phyloP scores from a whole-genome alignment of 2,113 vertebrate species.

The Tetrao urogallus region DNA sequence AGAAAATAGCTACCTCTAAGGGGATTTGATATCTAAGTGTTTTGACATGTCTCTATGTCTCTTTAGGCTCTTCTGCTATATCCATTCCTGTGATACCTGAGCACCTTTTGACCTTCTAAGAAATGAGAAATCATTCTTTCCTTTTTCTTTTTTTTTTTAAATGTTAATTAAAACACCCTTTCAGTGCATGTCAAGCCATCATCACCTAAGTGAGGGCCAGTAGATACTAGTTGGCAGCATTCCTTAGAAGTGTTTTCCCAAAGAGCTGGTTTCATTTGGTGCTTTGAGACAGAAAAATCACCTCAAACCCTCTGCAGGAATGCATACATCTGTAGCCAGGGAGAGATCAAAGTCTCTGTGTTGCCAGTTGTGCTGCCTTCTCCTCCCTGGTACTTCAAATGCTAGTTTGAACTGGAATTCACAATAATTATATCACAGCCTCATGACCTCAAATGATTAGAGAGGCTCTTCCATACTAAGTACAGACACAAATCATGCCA shows the following conservation, averaged over 20 bases:
- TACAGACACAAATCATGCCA: neutral
- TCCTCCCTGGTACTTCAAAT: neutral
- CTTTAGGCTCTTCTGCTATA: neutral
- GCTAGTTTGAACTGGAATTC: neutral
- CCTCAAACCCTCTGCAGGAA: neutral
- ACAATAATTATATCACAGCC: neutral
- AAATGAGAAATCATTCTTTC: constrained; percentile 26
- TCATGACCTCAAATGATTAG: neutral
- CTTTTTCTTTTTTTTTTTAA: neutral
- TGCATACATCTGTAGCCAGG: accelerated
- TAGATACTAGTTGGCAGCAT: constrained; percentile 65
- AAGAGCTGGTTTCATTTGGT: neutral
- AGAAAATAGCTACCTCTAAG: constrained; percentile 45
- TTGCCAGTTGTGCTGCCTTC: neutral
- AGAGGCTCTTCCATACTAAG: neutral
- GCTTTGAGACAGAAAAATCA: neutral
- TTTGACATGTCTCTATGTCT: constrained; percentile 47
- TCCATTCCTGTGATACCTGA: constrained; percentile 9
- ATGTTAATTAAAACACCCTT: constrained; percentile 52
- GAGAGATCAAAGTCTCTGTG: accelerated
- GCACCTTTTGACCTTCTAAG: constrained; percentile 32
- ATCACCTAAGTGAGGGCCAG: constrained; percentile 33
- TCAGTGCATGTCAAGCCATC: constrained; percentile 7
- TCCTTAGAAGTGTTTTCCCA: constrained; percentile 28
- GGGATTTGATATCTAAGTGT: neutral